Conservation (phyloP, 2,797 vertebrate genomes). For the Gallirallus australis region DNA sequence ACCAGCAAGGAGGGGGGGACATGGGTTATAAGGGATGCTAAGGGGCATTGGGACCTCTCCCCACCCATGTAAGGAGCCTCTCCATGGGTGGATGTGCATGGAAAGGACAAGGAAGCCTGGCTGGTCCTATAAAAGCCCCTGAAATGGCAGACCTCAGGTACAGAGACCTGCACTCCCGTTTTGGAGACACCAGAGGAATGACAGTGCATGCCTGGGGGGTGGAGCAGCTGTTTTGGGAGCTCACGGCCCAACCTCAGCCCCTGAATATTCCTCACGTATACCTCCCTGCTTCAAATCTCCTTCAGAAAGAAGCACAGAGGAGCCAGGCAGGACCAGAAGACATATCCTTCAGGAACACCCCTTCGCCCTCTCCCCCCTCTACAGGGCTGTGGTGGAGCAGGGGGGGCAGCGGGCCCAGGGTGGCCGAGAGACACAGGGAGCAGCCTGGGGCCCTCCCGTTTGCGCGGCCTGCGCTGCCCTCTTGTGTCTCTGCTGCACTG, state of each 20-base stretch:
- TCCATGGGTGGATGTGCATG: background rate
- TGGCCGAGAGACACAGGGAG: background rate
- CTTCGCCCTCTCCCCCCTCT: rapidly evolving
- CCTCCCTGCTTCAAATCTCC: background rate
- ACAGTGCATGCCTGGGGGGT: background rate
- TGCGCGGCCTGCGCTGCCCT: constrained; percentile 47
- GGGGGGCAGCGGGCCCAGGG: background rate
- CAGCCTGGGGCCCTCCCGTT: background rate
- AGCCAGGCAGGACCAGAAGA: background rate
- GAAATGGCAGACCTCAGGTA: background rate
- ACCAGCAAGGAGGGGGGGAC: background rate
- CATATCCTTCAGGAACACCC: rapidly evolving
- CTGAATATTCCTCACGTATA: background rate
- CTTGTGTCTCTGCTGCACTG: constrained; percentile 23
- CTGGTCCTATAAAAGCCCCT: background rate
- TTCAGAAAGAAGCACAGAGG: background rate
- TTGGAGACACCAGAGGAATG: background rate
- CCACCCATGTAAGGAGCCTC: background rate
- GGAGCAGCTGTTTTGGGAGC: background rate
- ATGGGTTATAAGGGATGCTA: background rate
- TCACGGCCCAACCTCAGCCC: background rate
- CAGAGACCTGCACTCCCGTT: background rate
- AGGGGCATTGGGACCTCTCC: background rate
- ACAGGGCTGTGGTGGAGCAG: background rate
- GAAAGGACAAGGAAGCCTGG: background rate